A percentile compares a stretch with the other conserved stretches of the same genome.
Conservation (phyloP, 2,797 vertebrate genomes). For the Falco berigora region DNA sequence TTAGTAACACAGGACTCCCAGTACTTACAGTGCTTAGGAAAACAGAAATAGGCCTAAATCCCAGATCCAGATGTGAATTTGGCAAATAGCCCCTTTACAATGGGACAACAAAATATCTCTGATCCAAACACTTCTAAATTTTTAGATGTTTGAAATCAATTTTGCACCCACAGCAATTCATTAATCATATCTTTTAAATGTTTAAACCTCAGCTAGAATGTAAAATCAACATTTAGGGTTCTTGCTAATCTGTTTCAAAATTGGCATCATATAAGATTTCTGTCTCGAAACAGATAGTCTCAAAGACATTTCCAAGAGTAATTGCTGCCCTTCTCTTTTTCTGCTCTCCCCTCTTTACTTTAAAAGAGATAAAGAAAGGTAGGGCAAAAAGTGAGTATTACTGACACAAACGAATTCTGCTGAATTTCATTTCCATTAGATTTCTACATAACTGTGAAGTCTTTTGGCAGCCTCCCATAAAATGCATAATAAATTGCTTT, state of each 20-base stretch:
- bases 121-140: slow-evolving; percentile 19
- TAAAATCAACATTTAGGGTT: slow-evolving; percentile 44
- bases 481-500: slow-evolving; percentile 71
- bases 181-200: slow-evolving; percentile 27
- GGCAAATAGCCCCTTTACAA: slow-evolving; percentile 32
- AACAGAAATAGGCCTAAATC: slow-evolving; percentile 27
- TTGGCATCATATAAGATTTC: not conserved
- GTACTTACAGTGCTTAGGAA: slow-evolving; percentile 11
- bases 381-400: slow-evolving; percentile 20
- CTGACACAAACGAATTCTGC: slow-evolving; percentile 46
- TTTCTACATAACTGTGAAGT: slow-evolving; percentile 68
- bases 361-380: slow-evolving; percentile 39
- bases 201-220: slow-evolving; percentile 22
- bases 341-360: not conserved
- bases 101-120: not conserved
- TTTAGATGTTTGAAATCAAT: slow-evolving; percentile 44
- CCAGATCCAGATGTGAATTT: slow-evolving; percentile 60
- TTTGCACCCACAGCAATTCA: slow-evolving; percentile 27
- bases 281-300: not conserved
- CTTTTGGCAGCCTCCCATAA: slow-evolving; percentile 68
- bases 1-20: slow-evolving; percentile 40
- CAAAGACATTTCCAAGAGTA: slow-evolving; percentile 19
- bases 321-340: slow-evolving; percentile 1
- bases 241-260: slow-evolving; percentile 38
- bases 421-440: slow-evolving; percentile 67